Evolutionary conservation across 2,888 invertebrate species (phyloP).

Genomic region (Drosophila seclusa): DNA sequence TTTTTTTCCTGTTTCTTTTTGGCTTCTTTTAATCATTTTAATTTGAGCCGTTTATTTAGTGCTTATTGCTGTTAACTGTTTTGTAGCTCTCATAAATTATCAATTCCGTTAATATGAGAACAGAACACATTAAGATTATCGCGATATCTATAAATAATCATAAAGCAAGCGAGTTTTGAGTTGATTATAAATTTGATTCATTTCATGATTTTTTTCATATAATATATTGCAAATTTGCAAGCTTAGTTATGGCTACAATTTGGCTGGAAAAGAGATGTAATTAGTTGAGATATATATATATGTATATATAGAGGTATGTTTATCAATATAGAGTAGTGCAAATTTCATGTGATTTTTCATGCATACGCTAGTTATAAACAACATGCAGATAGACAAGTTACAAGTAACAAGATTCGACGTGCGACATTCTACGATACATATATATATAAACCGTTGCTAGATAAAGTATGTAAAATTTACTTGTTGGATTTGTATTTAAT

Average conservation of each 20-base stretch:
- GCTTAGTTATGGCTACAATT: conserved; percentile 57
- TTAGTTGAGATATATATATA: conserved; percentile 4
- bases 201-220: conserved; percentile 9
- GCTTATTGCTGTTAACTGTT: conserved; percentile 39
- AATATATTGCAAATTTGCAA: background rate
- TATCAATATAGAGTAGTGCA: conserved; percentile 18
- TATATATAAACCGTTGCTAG: conserved; percentile 1
- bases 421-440: conserved; percentile 29
- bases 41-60: conserved; percentile 55
- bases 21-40: conserved; percentile 44
- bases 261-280: conserved; percentile 49
- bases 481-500: background rate
- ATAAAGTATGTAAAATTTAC: conserved; percentile 11
- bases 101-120: conserved; percentile 51
- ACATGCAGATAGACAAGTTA: conserved; percentile 5
- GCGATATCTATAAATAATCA: conserved; percentile 50
- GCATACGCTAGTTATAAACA: conserved; percentile 29
- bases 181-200: conserved; percentile 52
- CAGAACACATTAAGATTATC: conserved; percentile 63
- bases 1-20: conserved; percentile 11
- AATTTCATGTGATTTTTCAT: conserved; percentile 29
- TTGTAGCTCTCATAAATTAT: conserved; percentile 61
- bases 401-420: conserved; percentile 1
- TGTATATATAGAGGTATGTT: background rate
- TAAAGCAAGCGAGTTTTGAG: conserved; percentile 17